Conservation (phyloP, 2,113 vertebrate genomes). For the Telmatochromis sp. region DNA sequence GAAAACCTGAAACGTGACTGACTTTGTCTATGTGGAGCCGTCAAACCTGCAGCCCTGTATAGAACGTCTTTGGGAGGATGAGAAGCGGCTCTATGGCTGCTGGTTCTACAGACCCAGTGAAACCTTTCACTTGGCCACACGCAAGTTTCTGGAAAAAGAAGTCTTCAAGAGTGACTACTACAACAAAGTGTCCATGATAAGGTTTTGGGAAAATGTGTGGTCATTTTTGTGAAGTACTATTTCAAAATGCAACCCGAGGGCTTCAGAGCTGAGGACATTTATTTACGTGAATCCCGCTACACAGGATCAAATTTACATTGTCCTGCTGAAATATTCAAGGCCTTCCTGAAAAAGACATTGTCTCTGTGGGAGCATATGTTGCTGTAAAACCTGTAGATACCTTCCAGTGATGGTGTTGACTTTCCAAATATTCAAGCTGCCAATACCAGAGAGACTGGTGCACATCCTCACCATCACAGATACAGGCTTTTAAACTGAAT, state of each 20-base stretch:
- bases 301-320: conserved; percentile 75
- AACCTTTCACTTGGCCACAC: conserved; percentile 91
- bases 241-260: conserved; percentile 93
- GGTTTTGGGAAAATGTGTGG: conserved; percentile 92
- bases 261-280: conserved; percentile 86
- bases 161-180: conserved; percentile 81
- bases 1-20: conserved; percentile 91
- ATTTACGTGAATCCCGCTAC: conserved; percentile 92
- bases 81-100: conserved; percentile 82
- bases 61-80: conserved; percentile 91
- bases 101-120: conserved; percentile 98
- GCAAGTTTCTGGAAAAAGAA: conserved; percentile 97
- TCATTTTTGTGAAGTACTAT: conserved; percentile 98
- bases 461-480: not conserved
- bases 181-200: conserved; percentile 89
- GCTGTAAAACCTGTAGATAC: not conserved
- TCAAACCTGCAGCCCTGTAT: conserved; percentile 73
- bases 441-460: not conserved
- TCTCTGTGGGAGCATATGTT: not conserved
- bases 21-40: conserved; percentile 92
- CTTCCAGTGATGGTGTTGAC: not conserved
- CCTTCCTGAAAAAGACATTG: not conserved
- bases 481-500: not conserved
- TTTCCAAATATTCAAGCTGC: not conserved
- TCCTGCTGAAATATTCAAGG: not conserved